Evolutionary conservation across 2,113 vertebrate genomes (phyloP).

Genomic region (Oncorhynchus nerka): DNA sequence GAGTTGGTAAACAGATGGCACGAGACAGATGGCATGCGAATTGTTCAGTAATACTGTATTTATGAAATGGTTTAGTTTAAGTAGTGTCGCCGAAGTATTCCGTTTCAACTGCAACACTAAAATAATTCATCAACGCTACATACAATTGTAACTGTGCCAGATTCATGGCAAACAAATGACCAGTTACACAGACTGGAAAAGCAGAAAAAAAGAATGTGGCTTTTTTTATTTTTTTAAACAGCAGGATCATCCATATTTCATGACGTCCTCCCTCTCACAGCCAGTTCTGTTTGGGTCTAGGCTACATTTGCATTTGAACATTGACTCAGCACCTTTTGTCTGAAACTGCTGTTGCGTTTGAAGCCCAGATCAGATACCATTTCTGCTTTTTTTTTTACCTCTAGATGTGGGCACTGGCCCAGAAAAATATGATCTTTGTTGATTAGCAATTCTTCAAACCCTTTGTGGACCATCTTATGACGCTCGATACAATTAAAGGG

Average conservation of each 20-base stretch:
- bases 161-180: background rate
- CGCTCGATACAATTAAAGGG: constrained; percentile 37
- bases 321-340: constrained; percentile 49
- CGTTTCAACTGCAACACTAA: background rate
- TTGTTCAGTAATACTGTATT: too few species aligned
- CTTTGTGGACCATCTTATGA: constrained; percentile 49
- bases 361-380: constrained; percentile 50
- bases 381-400: constrained; percentile 64
- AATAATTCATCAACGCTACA: constrained; percentile 6
- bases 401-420: constrained; percentile 44
- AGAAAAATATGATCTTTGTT: constrained; percentile 51
- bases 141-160: background rate
- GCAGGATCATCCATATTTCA: constrained; percentile 46
- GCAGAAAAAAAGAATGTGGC: background rate
- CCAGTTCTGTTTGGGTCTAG: constrained; percentile 40
- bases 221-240: constrained; percentile 8
- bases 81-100: background rate
- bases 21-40: too few species aligned
- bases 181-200: constrained; percentile 19
- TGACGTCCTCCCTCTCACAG: constrained; percentile 42
- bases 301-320: constrained; percentile 53
- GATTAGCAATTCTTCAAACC: constrained; percentile 46
- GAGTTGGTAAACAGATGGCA: too few species aligned
- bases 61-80: too few species aligned
- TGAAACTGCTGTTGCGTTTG: constrained; percentile 53